Evolutionary conservation across 2,888 invertebrate species (phyloP), one percentile per base, ranked within the genome.

Genomic region (Megamerina dolium): DNA sequence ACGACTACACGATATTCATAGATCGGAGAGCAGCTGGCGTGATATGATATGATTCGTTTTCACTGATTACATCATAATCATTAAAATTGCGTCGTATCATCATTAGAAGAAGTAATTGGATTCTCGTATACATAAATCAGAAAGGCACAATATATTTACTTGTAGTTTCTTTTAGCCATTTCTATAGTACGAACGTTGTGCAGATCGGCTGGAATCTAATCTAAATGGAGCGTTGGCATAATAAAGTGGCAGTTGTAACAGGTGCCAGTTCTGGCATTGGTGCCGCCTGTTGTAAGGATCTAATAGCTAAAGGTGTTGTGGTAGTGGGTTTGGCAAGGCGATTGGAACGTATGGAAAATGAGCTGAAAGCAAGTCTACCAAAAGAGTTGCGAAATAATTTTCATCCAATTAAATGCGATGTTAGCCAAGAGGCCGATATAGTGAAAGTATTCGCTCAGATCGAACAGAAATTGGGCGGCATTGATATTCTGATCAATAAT

Each of bases 191-290:
- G n/a, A n/a, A n/a, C n/a, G n/a, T n/a, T n/a, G n/a, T n/a, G n/a
- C n/a, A n/a, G n/a, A n/a, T n/a, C n/a, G n/a, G n/a, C n/a, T n/a
- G n/a, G n/a, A n/a, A n/a, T n/a, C n/a, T n/a, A 40, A 50, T 42
- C 14, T 37, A 13, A 5, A 74, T 77, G 74, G 74, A 81, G 18
- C 75, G 78, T 27, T 81, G 80, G 80, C 48, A 52, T 1, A 78
- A 77, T 44, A 76, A 76, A 57, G 73, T 77, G 0, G 81, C 79
- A 1, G 73, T 81, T 12, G 79, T 81, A 38, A 81, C 80, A 0
- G 81, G 81, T 3, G 79, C 79, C 16, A 79, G 79, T 57, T 70
- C n/a, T n/a, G n/a, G n/a, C n/a, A n/a, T n/a, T n/a, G n/a, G n/a
- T n/a, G n/a, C n/a, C n/a, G n/a, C n/a, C 74, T 65, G 72, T 33